Conservation (phyloP, 2,797 vertebrate genomes). For the Melanotaenia boesemani region DNA sequence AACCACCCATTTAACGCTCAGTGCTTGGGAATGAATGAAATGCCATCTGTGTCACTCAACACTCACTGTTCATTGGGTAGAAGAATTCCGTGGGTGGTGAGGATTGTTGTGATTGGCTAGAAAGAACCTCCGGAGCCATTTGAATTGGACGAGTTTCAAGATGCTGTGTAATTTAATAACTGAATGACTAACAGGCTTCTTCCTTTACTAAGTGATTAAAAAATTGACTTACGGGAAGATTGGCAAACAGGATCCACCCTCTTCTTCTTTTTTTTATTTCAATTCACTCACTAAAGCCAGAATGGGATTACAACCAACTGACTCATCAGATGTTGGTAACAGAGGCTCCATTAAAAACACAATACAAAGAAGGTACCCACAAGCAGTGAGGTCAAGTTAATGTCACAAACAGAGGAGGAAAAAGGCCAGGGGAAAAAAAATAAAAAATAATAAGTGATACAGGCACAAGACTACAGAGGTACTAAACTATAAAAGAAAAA, state of each 20-base stretch:
- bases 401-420: not conserved
- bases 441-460: not conserved
- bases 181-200: slow-evolving; percentile 54
- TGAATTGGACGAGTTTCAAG: slow-evolving; percentile 62
- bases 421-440: not conserved
- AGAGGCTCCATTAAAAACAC: slow-evolving; percentile 1
- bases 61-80: slow-evolving; percentile 35
- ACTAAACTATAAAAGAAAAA: not conserved
- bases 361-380: slow-evolving; percentile 24
- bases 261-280: not conserved
- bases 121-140: slow-evolving; percentile 10
- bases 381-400: not conserved
- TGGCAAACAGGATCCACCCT: slow-evolving; percentile 27
- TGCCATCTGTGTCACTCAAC: slow-evolving; percentile 35
- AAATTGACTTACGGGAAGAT: slow-evolving; percentile 55
- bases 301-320: not conserved
- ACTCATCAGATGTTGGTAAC: slow-evolving; percentile 38
- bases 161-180: slow-evolving; percentile 54
- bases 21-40: slow-evolving; percentile 67
- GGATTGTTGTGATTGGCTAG: slow-evolving; percentile 50
- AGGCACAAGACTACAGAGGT: not conserved
- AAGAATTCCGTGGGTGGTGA: slow-evolving; percentile 33
- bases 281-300: not conserved
- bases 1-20: slow-evolving; percentile 51
- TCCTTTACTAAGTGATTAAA: slow-evolving; percentile 33